A percentile compares a stretch with the other conserved stretches of the same genome.
phyloP scores from a whole-genome alignment of 2,797 vertebrate genomes.

The Aselliscus stoliczkanus region DNA sequence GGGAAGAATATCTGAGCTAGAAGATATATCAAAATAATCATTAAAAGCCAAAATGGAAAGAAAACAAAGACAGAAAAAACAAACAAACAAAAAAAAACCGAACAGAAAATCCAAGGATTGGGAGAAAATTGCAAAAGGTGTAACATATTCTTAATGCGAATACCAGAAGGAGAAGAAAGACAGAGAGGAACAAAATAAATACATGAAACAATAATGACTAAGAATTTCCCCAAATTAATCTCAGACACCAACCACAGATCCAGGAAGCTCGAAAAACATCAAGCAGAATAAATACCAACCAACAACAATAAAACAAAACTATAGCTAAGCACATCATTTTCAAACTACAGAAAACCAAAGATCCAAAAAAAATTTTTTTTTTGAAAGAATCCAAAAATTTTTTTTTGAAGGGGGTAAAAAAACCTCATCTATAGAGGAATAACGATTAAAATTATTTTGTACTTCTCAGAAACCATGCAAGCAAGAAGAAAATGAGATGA shows the following conservation, averaged over 20 bases:
- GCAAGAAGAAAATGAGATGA: not conserved
- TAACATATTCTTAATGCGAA: not conserved
- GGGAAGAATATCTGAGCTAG: not conserved
- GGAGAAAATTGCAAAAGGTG: not conserved
- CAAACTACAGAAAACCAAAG: not conserved
- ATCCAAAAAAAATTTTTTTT: not conserved
- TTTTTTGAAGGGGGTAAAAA: no score
- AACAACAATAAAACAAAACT: not conserved
- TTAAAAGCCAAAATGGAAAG: not conserved
- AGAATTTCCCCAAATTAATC: not conserved
- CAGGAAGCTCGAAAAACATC: not conserved
- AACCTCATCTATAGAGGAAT: not conserved
- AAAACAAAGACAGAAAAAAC: not conserved
- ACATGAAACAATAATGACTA: not conserved
- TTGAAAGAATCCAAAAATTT: not conserved
- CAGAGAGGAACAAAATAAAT: not conserved
- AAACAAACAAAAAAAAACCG: not conserved
- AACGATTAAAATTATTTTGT: not conserved
- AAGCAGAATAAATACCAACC: not conserved
- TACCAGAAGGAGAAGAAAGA: not conserved
- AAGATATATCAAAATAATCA: not conserved
- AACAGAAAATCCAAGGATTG: not conserved
- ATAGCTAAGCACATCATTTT: not conserved
- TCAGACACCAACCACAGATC: not conserved
- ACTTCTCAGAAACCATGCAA: not conserved